Base-by-base conservation (phyloP, 2,113 vertebrate species). In the Passer domesticus region DNA sequence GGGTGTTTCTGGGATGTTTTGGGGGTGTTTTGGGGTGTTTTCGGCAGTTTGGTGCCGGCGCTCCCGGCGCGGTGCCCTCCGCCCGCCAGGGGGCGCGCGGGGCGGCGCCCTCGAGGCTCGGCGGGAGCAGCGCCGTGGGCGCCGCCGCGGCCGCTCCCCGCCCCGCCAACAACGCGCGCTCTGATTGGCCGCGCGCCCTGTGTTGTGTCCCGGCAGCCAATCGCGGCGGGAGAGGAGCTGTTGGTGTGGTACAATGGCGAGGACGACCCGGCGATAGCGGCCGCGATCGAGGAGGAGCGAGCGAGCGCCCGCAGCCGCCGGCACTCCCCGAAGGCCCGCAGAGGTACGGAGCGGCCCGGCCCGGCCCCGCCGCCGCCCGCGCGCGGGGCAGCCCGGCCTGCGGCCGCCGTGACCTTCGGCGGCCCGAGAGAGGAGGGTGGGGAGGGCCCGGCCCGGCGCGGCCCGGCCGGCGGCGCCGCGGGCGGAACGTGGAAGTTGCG, bases 201-300 rank as follows among this genome's bases (percentile, higher is more conserved):
- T 98, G 98, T 98, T 98, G 96, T 94, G 89, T 95, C 91, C 95
- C 90, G 90, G 82, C 98, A 99, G 99, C 99, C 99, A 98, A 99
- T 99, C 97, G 97, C 97, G 97, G 98, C 98, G 22, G 98, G 98
- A 95, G 98, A 99, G 97, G 99, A 99, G 98, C 98, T 99, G 97
- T 98, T 99, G 96, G 99, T 99, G 97, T 98, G 98, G 98, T 99
- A 99, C 99, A 99, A 99, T 97, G 99, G 99, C 98, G 98, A 99
- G 98, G 99, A 99, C 98, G 99, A 98, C 98, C 98, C 99, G 43
- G 99, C 99, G 98, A 99, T 99, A 99, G 99, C 99, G 97, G 99
- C 99, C 98, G 99, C 99, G 97, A 98, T 99, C 96, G 98, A 99
- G 98, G 99, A 99, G 98, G 99, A 99, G 98, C 98, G 98, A 98